Evolutionary conservation across 64 coral and sea anemone species (phyloP).

Genomic region (Astreopora myriophthalma): DNA sequence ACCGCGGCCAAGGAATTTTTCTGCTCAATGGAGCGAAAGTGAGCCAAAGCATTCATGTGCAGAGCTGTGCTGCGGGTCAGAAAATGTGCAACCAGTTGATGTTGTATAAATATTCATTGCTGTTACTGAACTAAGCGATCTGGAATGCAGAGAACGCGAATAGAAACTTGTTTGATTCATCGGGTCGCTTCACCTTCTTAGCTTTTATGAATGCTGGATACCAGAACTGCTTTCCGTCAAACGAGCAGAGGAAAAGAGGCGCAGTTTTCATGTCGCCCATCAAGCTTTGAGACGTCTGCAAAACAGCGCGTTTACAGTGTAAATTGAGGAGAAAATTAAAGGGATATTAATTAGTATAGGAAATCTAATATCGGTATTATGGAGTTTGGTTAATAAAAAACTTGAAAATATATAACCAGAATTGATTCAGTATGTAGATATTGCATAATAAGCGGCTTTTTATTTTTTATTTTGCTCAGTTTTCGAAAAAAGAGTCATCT

Average conservation of each 20-base stretch:
- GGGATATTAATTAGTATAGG: too few species aligned
- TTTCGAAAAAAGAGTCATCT: not conserved
- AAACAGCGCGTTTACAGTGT: too few species aligned
- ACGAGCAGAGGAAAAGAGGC: not conserved
- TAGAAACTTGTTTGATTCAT: constrained; percentile 9
- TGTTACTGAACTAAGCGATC: constrained; percentile 47
- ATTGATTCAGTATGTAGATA: too few species aligned
- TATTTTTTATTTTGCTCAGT: too few species aligned
- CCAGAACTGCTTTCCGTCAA: not conserved
- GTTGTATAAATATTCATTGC: constrained; percentile 45
- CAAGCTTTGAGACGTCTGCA: too few species aligned
- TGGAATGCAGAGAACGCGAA: constrained; percentile 34
- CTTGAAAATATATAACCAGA: too few species aligned
- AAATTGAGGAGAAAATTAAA: too few species aligned
- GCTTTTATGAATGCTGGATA: not conserved
- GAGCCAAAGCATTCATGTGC: constrained; percentile 21
- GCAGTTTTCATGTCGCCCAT: too few species aligned
- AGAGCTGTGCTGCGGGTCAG: not conserved
- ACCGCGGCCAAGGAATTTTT: not conserved
- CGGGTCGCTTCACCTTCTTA: constrained; percentile 7
- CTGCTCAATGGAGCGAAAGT: constrained; percentile 22
- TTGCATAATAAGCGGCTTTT: too few species aligned
- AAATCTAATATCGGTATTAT: too few species aligned
- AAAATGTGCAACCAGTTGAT: not conserved
- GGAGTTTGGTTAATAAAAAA: too few species aligned